Evolutionary conservation across 2,888 invertebrate species (phyloP).

Genomic region (Rhamnusium bicolor): DNA sequence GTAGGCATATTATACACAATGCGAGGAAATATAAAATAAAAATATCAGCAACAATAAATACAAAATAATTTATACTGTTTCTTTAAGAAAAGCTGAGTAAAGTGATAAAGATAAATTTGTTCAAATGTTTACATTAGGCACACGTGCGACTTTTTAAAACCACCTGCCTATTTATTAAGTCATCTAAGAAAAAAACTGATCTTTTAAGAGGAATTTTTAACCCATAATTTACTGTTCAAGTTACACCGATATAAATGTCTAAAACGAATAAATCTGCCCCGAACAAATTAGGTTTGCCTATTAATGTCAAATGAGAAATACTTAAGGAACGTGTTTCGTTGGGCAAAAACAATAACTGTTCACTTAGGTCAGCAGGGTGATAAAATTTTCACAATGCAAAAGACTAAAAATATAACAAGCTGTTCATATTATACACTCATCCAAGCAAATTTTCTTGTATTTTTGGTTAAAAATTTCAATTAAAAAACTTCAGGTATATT

Average conservation of each 20-base stretch:
- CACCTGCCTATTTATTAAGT: constrained; percentile 45
- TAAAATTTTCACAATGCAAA: too few species aligned
- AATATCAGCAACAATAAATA: constrained; percentile 46
- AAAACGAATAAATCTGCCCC: constrained; percentile 23
- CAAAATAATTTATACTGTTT: constrained; percentile 38
- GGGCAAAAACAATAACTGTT: constrained; percentile 13
- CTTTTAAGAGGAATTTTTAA: constrained; percentile 11
- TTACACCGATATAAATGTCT: constrained; percentile 24
- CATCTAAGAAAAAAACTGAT: constrained; percentile 12
- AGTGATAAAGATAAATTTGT: constrained; percentile 54
- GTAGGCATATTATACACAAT: constrained; percentile 43
- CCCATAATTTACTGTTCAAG: constrained; percentile 21
- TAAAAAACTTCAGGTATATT: too few species aligned
- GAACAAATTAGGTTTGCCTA: constrained; percentile 30
- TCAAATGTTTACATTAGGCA: constrained; percentile 46
- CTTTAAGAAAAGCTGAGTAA: constrained; percentile 56
- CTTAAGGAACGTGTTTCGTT: constrained; percentile 19
- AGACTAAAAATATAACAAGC: too few species aligned
- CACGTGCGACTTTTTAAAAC: constrained; percentile 46
- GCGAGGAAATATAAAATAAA: constrained; percentile 44
- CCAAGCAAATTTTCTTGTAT: too few species aligned
- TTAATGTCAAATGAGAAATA: constrained; percentile 28
- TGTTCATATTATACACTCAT: too few species aligned
- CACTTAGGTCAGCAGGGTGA: constrained; percentile 6
- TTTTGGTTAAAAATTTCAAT: too few species aligned